phyloP scores from a whole-genome alignment of 2,797 vertebrate genomes.

The Crocidura indochinensis region DNA sequence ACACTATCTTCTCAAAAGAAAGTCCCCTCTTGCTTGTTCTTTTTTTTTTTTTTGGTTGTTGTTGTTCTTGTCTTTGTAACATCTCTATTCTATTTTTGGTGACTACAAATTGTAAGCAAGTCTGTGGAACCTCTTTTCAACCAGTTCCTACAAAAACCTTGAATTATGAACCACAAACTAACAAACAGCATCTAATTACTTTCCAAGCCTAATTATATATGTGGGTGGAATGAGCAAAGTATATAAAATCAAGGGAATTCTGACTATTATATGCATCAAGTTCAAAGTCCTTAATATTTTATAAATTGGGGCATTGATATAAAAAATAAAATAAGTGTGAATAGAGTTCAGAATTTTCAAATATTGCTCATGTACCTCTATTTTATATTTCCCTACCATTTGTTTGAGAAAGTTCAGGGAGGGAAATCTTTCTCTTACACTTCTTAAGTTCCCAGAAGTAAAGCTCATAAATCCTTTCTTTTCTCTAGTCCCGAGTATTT shows the following conservation, averaged over 20 bases:
- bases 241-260: constrained; percentile 16
- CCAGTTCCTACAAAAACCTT: neutral
- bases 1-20: constrained; percentile 8
- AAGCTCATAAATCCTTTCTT: constrained; percentile 3
- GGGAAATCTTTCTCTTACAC: neutral
- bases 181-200: neutral
- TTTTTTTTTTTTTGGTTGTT: neutral
- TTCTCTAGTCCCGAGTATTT: neutral
- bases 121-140: neutral
- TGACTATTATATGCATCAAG: constrained; percentile 7
- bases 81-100: neutral
- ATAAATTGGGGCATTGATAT: neutral
- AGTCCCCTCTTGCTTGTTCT: neutral
- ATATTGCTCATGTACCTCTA: neutral
- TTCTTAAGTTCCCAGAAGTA: neutral
- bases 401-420: constrained; percentile 7
- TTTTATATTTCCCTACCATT: neutral
- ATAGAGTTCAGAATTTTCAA: neutral
- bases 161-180: constrained; percentile 4
- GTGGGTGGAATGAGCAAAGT: neutral
- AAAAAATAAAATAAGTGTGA: neutral
- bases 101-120: neutral
- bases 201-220: neutral
- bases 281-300: neutral
- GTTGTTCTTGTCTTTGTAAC: neutral